Evolutionary conservation across 2,797 vertebrate species (phyloP).

Genomic region (Poecilia wingei): DNA sequence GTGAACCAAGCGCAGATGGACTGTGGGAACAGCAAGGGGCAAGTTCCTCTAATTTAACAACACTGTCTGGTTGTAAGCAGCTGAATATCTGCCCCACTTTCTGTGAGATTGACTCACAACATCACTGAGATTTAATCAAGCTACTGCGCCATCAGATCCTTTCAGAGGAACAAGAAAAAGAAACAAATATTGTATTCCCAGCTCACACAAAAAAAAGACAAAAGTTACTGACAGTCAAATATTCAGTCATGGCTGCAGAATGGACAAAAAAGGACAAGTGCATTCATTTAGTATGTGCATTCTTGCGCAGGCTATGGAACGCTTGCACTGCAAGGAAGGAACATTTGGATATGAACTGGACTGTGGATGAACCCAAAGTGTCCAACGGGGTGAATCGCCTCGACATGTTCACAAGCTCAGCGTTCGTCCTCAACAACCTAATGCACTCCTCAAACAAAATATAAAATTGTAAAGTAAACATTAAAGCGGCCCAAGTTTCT

Average conservation of each 20-base stretch:
- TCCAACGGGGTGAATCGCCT: constrained; percentile 42
- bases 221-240: constrained; percentile 36
- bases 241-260: constrained; percentile 33
- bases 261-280: constrained; percentile 29
- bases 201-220: constrained; percentile 19
- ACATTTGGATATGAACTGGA: constrained; percentile 60
- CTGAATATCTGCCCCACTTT: background rate
- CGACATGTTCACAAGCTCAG: constrained; percentile 53
- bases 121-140: constrained; percentile 43
- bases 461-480: constrained; percentile 20
- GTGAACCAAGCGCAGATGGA: constrained; percentile 11
- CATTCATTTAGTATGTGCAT: constrained; percentile 53
- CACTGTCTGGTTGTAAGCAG: constrained; percentile 9
- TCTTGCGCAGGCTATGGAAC: constrained; percentile 72
- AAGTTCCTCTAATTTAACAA: constrained; percentile 21
- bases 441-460: background rate
- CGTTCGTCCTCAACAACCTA: constrained; percentile 18
- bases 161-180: constrained; percentile 16
- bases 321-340: constrained; percentile 63
- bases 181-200: constrained; percentile 34
- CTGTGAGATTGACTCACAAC: background rate
- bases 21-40: constrained; percentile 11
- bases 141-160: constrained; percentile 26
- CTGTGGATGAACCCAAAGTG: constrained; percentile 69
- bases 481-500: background rate